Percentiles rank a stretch among this genome's conserved stretches.
These are phyloP conservation scores for Pipistrellus pipistrellus DNA, from an alignment of 2,797 vertebrate species.

Conservation along the genomic window DNA sequence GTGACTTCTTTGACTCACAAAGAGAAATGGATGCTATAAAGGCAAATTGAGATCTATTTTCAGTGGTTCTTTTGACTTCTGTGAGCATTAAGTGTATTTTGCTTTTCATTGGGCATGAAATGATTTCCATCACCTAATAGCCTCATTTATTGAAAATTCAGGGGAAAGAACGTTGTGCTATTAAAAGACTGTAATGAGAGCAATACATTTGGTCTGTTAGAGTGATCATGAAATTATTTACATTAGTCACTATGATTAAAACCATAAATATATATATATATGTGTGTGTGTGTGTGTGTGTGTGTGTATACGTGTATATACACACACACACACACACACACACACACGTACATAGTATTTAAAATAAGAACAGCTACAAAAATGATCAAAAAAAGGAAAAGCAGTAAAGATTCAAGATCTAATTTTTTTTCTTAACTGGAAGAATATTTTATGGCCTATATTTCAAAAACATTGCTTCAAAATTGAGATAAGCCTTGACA, in stretches of 20 bases:
- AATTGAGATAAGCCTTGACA: not conserved
- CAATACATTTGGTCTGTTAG: conserved; percentile 42
- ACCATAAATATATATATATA: not conserved
- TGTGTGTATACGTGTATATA: too few species aligned
- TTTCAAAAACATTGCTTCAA: conserved; percentile 9
- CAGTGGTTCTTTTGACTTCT: conserved; percentile 78
- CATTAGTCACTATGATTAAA: conserved; percentile 55
- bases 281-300: too few species aligned
- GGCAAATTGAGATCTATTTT: conserved; percentile 82
- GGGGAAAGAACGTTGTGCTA: conserved; percentile 55
- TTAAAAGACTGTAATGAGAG: conserved; percentile 68
- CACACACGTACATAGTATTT: conserved; percentile 27
- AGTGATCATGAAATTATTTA: conserved; percentile 68
- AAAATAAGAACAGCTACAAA: conserved; percentile 39
- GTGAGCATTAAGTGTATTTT: conserved; percentile 81
- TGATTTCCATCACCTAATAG: conserved; percentile 75
- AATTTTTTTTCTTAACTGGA: not conserved
- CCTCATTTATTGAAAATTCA: conserved; percentile 69
- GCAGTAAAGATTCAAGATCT: not conserved
- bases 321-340: not conserved
- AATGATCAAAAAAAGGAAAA: not conserved
- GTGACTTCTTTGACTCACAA: conserved; percentile 76
- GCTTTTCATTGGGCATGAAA: conserved; percentile 75
- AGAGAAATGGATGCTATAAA: conserved; percentile 79
- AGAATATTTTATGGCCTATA: conserved; percentile 4